These are phyloP conservation scores for Ptychobarbus kaznakovi DNA, from an alignment of 2,797 vertebrate genomes.

Conservation along the genomic window DNA sequence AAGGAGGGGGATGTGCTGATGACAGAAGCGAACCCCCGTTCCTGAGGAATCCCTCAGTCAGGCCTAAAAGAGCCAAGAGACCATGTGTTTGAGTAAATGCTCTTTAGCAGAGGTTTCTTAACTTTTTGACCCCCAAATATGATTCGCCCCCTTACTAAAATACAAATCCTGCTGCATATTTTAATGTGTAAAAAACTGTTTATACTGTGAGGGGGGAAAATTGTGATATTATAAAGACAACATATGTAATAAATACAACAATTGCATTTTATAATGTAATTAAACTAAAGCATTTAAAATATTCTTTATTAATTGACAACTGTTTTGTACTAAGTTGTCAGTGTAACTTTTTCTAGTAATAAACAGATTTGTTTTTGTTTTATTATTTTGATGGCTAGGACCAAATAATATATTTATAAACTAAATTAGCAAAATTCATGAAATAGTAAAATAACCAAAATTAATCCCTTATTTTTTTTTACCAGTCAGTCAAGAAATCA, in stretches of 20 bases:
- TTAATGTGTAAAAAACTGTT: background rate
- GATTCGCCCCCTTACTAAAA: background rate
- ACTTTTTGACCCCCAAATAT: constrained; percentile 3
- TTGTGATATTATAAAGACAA: background rate
- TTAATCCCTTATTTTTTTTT: too few species aligned
- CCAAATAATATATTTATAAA: background rate
- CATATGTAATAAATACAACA: background rate
- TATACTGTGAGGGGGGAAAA: background rate
- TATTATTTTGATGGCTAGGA: background rate
- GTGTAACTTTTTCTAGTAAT: background rate
- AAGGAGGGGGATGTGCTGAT: constrained; percentile 36
- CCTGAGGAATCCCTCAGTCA: constrained; percentile 69
- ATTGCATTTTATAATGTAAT: background rate
- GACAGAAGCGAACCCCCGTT: constrained; percentile 58
- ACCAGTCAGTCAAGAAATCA: too few species aligned
- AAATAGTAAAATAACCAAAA: too few species aligned
- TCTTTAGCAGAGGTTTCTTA: background rate
- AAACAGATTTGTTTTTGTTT: background rate
- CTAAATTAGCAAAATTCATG: background rate
- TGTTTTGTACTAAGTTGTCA: background rate
- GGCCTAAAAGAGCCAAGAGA: constrained; percentile 34
- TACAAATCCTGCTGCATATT: background rate
- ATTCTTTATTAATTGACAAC: background rate
- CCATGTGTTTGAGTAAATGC: constrained; percentile 3
- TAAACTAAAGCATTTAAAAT: background rate